Base-by-base conservation (phyloP, 2,113 vertebrate genomes). In the Amazona vittata region DNA sequence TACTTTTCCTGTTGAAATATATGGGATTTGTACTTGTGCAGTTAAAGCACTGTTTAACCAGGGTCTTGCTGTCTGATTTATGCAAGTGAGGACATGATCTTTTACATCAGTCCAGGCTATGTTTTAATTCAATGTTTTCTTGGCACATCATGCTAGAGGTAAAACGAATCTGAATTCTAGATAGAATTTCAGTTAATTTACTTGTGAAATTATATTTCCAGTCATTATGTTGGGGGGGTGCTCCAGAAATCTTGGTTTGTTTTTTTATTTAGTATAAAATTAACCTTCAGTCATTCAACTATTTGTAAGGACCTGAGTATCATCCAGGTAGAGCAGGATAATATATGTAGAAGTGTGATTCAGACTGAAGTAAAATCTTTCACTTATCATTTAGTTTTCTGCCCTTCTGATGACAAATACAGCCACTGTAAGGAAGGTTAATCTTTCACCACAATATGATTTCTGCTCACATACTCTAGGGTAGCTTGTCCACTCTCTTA, bases 141-240 rank as follows among this genome's bases (percentile, higher is more conserved):
- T 57, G 8, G 25, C 44, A 50, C 7, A 7, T 4, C 2, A 8
- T n/a, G 11, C 9, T 65, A 25, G 3, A 89, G 21, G 8, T 46
- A 35, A 94, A 88, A 47, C 12, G 1, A 75, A 67, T 50, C 47
- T 35, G 13, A 83, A 29, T 75, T 79, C 26, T 59, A 87, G 15
- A n/a, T 28, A 73, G 55, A 75, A 11, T 47, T 74, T 43, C 12
- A 19, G 5, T 43, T 70, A n/a, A 46, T 83, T 73, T 74, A 43
- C 8, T 44, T 47, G 29, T 7, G 4, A 79, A 93, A 86, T 60
- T 68, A n/a, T 53, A 37, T 8, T 91, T 86, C 19, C 15, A 46
- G 15, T 24, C 17, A 33, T 77, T 33, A 22, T 18, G 3, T 33
- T 53, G 11, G 2, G 9, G 4, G 1, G 3, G 3, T 37, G 1